Percentiles rank a stretch among this genome's conserved stretches.
These are phyloP conservation scores for Ashinkailepas kermadecensis DNA, from an alignment of 2,888 invertebrate genomes.

Conservation along the genomic window DNA sequence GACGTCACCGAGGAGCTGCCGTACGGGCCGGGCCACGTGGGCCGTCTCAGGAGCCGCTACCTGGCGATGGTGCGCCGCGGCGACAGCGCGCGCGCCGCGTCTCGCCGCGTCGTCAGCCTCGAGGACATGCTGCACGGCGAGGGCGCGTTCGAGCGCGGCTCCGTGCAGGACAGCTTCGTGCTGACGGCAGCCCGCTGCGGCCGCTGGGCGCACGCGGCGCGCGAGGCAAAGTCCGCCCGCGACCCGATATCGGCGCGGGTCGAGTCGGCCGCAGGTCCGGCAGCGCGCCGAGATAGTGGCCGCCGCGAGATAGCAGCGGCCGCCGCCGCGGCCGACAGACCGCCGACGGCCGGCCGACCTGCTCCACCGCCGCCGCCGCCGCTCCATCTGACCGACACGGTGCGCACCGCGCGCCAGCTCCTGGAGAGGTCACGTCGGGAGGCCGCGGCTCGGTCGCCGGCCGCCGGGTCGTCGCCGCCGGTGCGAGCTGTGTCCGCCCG, in stretches of 20 bases:
- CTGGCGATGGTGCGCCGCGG: slow-evolving; percentile 73
- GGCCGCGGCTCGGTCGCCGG: too few species aligned
- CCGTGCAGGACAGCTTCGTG: slow-evolving; percentile 9
- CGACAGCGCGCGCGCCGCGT: slow-evolving; percentile 46
- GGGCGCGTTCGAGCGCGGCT: slow-evolving; percentile 8
- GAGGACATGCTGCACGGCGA: slow-evolving; percentile 74
- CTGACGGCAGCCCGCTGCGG: background rate
- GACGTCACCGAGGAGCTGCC: slow-evolving; percentile 56
- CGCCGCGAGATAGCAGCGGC: slow-evolving; percentile 20
- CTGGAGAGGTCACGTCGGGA: too few species aligned
- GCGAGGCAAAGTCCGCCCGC: background rate
- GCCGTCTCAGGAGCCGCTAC: slow-evolving; percentile 75
- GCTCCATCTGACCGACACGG: too few species aligned
- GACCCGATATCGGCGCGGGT: slow-evolving; percentile 12
- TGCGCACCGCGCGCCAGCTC: too few species aligned
- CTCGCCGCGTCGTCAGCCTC: slow-evolving; percentile 68
- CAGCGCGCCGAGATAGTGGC: slow-evolving; percentile 24
- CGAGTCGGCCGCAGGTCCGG: slow-evolving; percentile 21
- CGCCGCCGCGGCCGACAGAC: slow-evolving; percentile 51
- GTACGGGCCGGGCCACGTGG: slow-evolving; percentile 87
- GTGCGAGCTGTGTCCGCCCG: too few species aligned
- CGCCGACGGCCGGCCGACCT: background rate
- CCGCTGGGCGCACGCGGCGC: background rate
- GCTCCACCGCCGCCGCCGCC: background rate
- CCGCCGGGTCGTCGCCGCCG: background rate